Evolutionary conservation across 2,113 vertebrate genomes (phyloP).

Genomic region (Ophthalmolycus amberensis): DNA sequence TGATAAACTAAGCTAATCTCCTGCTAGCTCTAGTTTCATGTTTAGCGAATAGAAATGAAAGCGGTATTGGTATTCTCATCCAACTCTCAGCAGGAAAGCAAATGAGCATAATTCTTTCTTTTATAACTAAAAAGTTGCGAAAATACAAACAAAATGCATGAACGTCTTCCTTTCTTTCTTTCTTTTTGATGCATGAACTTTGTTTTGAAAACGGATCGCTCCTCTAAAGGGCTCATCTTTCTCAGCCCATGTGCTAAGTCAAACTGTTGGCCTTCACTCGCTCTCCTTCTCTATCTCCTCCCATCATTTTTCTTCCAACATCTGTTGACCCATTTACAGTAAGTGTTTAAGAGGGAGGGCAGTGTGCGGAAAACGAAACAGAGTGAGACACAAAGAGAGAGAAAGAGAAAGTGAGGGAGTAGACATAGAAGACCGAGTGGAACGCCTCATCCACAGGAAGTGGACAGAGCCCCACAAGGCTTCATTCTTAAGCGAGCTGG

Average conservation of each 20-base stretch:
- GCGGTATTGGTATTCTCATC: background rate
- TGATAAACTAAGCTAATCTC: background rate
- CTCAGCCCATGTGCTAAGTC: conserved; percentile 37
- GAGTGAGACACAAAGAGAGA: background rate
- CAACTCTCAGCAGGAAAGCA: background rate
- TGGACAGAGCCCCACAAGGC: conserved; percentile 62
- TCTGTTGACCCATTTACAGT: conserved; percentile 74
- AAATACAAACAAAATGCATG: background rate
- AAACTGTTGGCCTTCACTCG: conserved; percentile 30
- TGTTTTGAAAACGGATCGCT: background rate
- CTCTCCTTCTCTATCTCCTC: conserved; percentile 38
- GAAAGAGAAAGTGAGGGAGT: background rate
- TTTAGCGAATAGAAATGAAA: background rate
- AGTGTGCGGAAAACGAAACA: conserved; percentile 37
- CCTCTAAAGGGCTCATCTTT: conserved; percentile 26
- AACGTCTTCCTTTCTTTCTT: background rate
- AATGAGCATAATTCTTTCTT: background rate
- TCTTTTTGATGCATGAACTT: background rate
- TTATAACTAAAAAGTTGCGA: background rate
- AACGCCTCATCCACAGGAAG: conserved; percentile 64
- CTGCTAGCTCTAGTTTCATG: background rate
- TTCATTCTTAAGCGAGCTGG: conserved; percentile 63
- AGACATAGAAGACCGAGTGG: conserved; percentile 39
- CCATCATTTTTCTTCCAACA: conserved; percentile 52
- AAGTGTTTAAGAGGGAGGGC: conserved; percentile 25